Evolutionary conservation across 2,113 vertebrate genomes (phyloP).

Genomic region (Tringa solitaria): DNA sequence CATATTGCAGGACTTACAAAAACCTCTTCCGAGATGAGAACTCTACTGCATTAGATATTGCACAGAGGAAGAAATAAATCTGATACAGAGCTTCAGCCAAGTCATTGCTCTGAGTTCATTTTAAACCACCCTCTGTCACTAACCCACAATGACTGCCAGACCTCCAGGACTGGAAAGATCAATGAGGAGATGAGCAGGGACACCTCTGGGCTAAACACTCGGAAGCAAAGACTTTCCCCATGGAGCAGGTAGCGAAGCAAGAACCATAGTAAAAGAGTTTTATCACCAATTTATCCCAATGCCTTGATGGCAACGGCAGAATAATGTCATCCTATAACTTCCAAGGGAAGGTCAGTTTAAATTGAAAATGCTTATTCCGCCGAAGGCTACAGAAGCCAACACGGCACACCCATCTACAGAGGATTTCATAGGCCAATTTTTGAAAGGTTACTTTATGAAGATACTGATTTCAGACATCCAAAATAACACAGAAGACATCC

Average conservation of each 20-base stretch:
- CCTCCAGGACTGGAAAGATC: neutral
- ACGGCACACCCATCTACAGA: neutral
- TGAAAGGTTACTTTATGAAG: neutral
- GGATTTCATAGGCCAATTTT: fast-evolving
- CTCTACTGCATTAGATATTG: neutral
- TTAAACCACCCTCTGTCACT: neutral
- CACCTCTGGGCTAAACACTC: neutral
- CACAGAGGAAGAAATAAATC: neutral
- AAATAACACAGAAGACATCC: neutral
- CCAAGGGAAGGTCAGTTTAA: neutral
- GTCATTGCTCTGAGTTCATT: neutral
- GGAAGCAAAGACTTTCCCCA: neutral
- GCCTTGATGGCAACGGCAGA: neutral
- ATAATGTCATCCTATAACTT: neutral
- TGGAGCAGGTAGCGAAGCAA: neutral
- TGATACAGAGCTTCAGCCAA: neutral
- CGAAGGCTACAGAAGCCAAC: neutral
- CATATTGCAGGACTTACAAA: neutral
- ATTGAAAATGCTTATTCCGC: neutral
- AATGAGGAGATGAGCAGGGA: neutral
- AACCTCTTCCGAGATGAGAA: neutral
- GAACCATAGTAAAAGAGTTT: neutral
- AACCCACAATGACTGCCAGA: neutral
- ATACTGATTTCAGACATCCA: neutral
- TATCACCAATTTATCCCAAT: neutral